phyloP scores from a whole-genome alignment of 2,797 vertebrate species.

The Micromesistius poutassou region DNA sequence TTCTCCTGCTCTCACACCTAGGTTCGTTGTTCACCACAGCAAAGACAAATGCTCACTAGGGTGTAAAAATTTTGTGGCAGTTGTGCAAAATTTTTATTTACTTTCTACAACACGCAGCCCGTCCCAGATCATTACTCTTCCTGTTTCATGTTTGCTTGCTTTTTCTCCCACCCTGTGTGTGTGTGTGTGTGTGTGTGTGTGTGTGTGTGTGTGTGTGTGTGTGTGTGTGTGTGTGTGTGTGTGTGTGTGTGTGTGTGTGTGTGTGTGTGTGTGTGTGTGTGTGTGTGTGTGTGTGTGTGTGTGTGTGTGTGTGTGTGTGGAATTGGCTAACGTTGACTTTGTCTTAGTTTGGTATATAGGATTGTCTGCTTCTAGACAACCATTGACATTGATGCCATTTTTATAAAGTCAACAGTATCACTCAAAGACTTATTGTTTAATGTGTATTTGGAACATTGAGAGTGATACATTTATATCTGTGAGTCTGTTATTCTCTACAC shows the following conservation, averaged over 20 bases:
- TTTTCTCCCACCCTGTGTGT: conserved; percentile 33
- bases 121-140: conserved; percentile 37
- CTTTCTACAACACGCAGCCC: conserved; percentile 51
- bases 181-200: neutral
- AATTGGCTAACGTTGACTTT: conserved; percentile 31
- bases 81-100: conserved; percentile 42
- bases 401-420: conserved; percentile 62
- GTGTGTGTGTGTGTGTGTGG: conserved; percentile 1
- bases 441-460: conserved; percentile 61
- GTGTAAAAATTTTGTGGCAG: conserved; percentile 51
- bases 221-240: conserved; percentile 5
- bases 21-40: conserved; percentile 53
- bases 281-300: conserved; percentile 2
- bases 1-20: conserved; percentile 31
- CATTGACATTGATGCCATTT: conserved; percentile 40
- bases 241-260: conserved; percentile 5
- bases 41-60: conserved; percentile 53
- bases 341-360: conserved; percentile 37
- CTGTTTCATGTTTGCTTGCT: conserved; percentile 38
- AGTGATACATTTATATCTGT: conserved; percentile 58
- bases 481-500: conserved; percentile 56
- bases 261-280: conserved; percentile 5
- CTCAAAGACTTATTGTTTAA: conserved; percentile 44
- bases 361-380: conserved; percentile 45
- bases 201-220: conserved; percentile 1